Conservation (phyloP, 2,113 vertebrate genomes). For the Quiscalus mexicanus region DNA sequence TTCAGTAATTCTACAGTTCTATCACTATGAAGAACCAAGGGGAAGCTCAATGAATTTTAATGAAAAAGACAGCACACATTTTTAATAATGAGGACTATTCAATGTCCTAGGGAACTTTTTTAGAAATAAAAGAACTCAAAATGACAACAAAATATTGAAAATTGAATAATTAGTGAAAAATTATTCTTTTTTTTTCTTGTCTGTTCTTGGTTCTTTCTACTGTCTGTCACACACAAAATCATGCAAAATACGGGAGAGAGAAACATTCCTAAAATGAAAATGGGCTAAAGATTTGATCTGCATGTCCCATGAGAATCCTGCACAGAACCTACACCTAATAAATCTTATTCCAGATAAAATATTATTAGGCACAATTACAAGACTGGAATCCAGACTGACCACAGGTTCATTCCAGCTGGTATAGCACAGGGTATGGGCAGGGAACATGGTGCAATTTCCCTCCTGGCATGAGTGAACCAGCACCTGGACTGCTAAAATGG, state of each 20-base stretch:
- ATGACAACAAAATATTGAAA: background rate
- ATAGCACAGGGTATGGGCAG: background rate
- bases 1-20: background rate
- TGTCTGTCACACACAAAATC: background rate
- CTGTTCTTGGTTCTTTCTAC: background rate
- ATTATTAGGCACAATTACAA: background rate
- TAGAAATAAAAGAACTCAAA: background rate
- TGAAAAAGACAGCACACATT: background rate
- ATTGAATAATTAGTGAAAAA: background rate
- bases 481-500: background rate
- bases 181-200: background rate
- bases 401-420: background rate
- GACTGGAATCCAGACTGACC: background rate
- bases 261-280: constrained; percentile 3
- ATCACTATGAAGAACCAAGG: background rate
- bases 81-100: background rate
- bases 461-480: background rate
- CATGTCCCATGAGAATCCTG: background rate
- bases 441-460: background rate
- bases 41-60: background rate
- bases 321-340: background rate
- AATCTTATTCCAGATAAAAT: background rate
- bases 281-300: background rate
- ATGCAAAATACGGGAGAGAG: background rate
- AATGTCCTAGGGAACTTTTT: background rate